These are phyloP conservation scores for Actinia equina DNA, from an alignment of 64 coral and sea anemone genomes.

Conservation along the genomic window DNA sequence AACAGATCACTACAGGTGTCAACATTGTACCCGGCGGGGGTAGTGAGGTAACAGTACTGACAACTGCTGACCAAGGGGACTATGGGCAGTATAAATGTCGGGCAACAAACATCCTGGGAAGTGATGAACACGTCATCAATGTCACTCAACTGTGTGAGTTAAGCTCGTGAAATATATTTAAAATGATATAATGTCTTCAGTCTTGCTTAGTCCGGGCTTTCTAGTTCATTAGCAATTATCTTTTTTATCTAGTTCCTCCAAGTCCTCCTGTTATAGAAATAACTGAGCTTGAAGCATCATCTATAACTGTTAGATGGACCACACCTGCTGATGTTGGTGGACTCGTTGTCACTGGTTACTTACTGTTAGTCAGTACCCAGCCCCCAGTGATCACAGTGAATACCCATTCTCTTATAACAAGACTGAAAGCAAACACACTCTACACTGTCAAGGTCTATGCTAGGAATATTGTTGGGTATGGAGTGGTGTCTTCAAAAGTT, in stretches of 20 bases:
- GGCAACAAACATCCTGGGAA: constrained; percentile 22
- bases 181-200: too few species aligned
- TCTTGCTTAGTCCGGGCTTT: too few species aligned
- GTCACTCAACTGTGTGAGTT: constrained; percentile 32
- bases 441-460: neutral
- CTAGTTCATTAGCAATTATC: too few species aligned
- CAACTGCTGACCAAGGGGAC: neutral
- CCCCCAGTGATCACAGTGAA: neutral
- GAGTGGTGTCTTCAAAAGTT: neutral
- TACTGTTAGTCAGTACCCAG: neutral
- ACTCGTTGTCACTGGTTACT: neutral
- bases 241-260: neutral
- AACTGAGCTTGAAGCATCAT: neutral
- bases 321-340: neutral
- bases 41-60: neutral
- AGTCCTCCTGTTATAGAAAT: neutral
- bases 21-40: neutral
- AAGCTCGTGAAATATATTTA: too few species aligned
- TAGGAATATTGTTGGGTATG: neutral
- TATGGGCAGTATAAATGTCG: constrained; percentile 51
- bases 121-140: constrained; percentile 12
- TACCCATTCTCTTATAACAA: neutral
- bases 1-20: neutral
- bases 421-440: neutral
- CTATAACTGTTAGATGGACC: neutral